These are phyloP conservation scores for Odontesthes bonariensis DNA, from an alignment of 2,113 vertebrate genomes.

Conservation along the genomic window DNA sequence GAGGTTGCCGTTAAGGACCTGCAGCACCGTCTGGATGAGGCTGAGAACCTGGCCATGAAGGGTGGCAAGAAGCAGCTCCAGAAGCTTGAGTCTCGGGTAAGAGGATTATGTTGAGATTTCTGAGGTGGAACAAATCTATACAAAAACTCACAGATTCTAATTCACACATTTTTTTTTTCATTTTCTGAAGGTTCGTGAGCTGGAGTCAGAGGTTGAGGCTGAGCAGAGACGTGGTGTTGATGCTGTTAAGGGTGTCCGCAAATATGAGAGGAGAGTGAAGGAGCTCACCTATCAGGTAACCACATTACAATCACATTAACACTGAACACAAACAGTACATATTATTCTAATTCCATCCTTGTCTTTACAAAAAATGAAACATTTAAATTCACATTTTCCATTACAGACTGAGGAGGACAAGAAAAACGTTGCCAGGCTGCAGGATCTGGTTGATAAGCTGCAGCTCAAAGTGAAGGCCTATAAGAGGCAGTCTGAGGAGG, in stretches of 20 bases:
- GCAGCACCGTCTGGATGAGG: constrained; percentile 91
- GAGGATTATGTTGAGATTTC: too few relatives aligned
- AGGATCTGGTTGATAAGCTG: constrained; percentile 84
- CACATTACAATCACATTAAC: background rate
- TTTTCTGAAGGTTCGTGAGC: too few relatives aligned
- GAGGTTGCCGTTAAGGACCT: constrained; percentile 84
- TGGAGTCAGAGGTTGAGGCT: too few relatives aligned
- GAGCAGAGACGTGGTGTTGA: too few relatives aligned
- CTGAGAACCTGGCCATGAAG: constrained; percentile 89
- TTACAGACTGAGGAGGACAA: constrained; percentile 74
- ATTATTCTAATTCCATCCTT: background rate
- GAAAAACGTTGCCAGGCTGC: constrained; percentile 69
- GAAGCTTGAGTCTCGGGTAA: constrained; percentile 47
- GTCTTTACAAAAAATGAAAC: background rate
- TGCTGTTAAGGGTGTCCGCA: too few relatives aligned
- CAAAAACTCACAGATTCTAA: too few relatives aligned
- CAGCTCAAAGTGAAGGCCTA: constrained; percentile 94
- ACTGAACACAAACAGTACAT: background rate
- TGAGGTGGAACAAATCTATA: too few relatives aligned
- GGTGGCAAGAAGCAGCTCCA: constrained; percentile 89
- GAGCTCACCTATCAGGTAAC: constrained; percentile 75
- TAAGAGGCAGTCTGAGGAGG: constrained; percentile 93
- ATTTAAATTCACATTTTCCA: background rate
- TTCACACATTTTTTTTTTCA: too few relatives aligned
- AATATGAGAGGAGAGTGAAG: constrained; percentile 77